Base-by-base conservation (phyloP, 2,113 vertebrate species). In the Hemiprocne comata region DNA sequence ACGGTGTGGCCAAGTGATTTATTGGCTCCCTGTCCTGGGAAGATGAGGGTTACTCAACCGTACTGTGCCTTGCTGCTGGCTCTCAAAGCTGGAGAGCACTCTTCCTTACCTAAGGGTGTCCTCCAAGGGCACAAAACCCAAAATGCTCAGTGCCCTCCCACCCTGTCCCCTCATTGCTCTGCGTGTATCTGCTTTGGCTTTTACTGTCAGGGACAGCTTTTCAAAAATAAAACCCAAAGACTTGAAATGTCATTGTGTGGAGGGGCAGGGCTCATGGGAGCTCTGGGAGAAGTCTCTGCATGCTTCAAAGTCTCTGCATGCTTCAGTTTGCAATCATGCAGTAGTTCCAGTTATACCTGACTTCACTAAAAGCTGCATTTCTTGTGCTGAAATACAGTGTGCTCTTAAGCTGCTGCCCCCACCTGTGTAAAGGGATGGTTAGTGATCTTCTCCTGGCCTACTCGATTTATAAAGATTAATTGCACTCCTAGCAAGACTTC, bases 251-350 rank as follows among this genome's bases (percentile, higher is more conserved):
- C 7, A 0, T 29, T 26, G 8, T 33, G 26, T 31, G 21, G 46
- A 48, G 82, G 31, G 25, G 17, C 7, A 4, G 28, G 19, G 31
- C 18, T 62, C 2, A 0, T 9, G n/a, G 36, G n/a, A 20, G n/a
- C 21, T 36, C 16, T 38, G 61, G 34, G 60, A 55, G 54, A 57
- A 51, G 28, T n/a, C 10, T 2, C 9, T 3, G 24, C 16, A 26
- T 1, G 4, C 19, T 25, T 55, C 0, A 1, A 57, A 51, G 28
- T n/a, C 10, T 2, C 9, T 3, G 24, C 16, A 26, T 1, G 4
- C 19, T 25, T 55, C 0, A 1, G 5, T 61, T 77, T 84, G 34
- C 67, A 11, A 48, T 0, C 5, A 17, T 33, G 2, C 17, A 11
- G 14, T 6, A 26, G 14, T 55, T 91, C 42, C 21, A 4, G 26